Base-by-base conservation (phyloP, 2,113 vertebrate genomes). In the Corvus hawaiiensis region DNA sequence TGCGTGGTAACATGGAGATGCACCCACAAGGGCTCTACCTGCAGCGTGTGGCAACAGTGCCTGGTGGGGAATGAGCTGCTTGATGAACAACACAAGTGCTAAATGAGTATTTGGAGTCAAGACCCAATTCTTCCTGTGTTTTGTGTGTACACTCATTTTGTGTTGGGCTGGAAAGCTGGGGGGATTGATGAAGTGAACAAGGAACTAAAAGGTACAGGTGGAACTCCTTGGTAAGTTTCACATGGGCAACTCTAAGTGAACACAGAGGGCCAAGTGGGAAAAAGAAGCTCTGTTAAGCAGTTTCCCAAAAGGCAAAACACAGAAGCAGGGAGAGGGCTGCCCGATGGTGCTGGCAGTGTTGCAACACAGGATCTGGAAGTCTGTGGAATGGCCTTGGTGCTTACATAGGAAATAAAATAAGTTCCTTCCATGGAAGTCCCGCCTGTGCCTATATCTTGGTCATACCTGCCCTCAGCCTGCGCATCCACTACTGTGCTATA, bases 1-100 rank as follows among this genome's bases (percentile, higher is more conserved):
- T 27, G 41, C 8, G 10, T 2, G 11, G 30, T 44, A 39, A 44
- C 9, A 2, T 1, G 33, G 44, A 89, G 30, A n/a, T 20, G 37
- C 18, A 81, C 35, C 0, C 13, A 32, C 41, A 21, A 0, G 1
- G 16, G 15, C 64, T 79, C 22, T 14, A 28, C 0, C 1, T 55
- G 68, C 39, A 30, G 39, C 1, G 0, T 28, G 51, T 69, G 48
- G 49, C 48, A 74, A 44, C 32, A 61, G 9, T 8, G 24, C 20
- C 33, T 19, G 14, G 23, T 37, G 12, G 13, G 20, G 15, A 92
- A 37, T 3, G 7, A 67, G 62, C 75, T 49, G 32, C 26, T 33
- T 37, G 22, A 19, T 13, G 46, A 58, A 22, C n/a, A 67, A 33
- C 43, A 18, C 8, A 48, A 49, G 10, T 15, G 54, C 35, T 76